phyloP scores from a whole-genome alignment of 2,797 vertebrate species.

The Catamblyrhynchus diadema region DNA sequence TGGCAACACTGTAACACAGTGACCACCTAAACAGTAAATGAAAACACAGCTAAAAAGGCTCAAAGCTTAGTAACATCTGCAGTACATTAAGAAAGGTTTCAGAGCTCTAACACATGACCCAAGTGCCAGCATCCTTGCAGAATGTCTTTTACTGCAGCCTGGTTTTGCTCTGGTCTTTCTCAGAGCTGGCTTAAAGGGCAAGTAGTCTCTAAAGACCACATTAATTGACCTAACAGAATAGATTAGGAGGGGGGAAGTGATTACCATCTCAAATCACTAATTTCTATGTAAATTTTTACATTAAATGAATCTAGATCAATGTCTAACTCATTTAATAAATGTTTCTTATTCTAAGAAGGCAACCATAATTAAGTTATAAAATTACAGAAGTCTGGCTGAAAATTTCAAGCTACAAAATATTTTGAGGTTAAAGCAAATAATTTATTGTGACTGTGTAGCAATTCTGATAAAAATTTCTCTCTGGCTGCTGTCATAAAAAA shows the following conservation, averaged over 20 bases:
- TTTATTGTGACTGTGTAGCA: background rate
- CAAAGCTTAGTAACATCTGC: conserved; percentile 52
- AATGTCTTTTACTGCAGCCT: conserved; percentile 25
- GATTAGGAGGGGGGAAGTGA: background rate
- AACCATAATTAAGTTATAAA: background rate
- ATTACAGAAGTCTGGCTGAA: background rate
- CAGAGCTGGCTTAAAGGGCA: conserved; percentile 16
- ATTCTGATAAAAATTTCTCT: background rate
- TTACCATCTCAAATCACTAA: background rate
- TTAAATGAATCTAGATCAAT: background rate
- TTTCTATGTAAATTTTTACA: background rate
- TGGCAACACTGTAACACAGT: background rate
- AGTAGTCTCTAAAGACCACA: background rate
- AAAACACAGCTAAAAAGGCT: conserved; percentile 8
- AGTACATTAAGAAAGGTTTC: conserved; percentile 45
- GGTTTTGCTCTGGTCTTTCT: conserved; percentile 42
- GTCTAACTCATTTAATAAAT: background rate
- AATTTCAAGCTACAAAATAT: background rate
- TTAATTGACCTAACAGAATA: background rate
- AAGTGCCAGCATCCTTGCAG: background rate
- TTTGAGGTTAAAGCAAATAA: background rate
- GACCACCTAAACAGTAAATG: conserved; percentile 18
- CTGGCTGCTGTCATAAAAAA: background rate
- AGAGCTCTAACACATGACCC: conserved; percentile 12
- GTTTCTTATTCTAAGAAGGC: background rate